These are phyloP conservation scores for Watsonalla cultraria DNA, from an alignment of 2,888 invertebrate species.

Conservation along the genomic window DNA sequence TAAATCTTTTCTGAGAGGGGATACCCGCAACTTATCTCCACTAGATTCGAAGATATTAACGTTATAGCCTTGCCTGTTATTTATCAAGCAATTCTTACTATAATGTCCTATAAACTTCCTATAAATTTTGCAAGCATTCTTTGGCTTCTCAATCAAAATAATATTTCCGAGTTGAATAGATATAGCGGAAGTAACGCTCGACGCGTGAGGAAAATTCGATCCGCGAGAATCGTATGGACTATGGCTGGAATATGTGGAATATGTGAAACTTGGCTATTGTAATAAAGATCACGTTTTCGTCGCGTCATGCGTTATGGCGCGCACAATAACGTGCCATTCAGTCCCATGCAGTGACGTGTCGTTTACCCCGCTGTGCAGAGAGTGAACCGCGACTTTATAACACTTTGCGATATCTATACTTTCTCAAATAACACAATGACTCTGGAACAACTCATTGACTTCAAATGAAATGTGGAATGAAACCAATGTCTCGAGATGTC, in stretches of 20 bases:
- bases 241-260: slow-evolving; percentile 4
- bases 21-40: slow-evolving; percentile 4
- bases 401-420: too few species aligned
- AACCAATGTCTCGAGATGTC: background rate
- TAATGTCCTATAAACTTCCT: too few species aligned
- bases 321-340: slow-evolving; percentile 21
- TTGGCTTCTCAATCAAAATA: slow-evolving; percentile 3
- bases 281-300: slow-evolving; percentile 34
- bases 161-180: slow-evolving; percentile 7
- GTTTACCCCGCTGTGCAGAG: slow-evolving; percentile 15
- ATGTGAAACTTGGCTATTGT: slow-evolving; percentile 19
- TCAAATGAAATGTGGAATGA: too few species aligned
- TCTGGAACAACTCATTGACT: too few species aligned
- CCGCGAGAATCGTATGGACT: slow-evolving; percentile 4
- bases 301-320: slow-evolving; percentile 5
- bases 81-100: background rate
- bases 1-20: slow-evolving; percentile 26
- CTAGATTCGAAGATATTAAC: slow-evolving; percentile 3
- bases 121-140: too few species aligned
- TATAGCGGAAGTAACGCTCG: slow-evolving; percentile 23
- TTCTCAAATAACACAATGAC: too few species aligned
- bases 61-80: slow-evolving; percentile 13
- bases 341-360: slow-evolving; percentile 9
- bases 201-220: slow-evolving; percentile 22
- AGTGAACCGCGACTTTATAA: background rate